Evolutionary conservation across 2,888 invertebrate species (phyloP).

Genomic region (Penaeus monodon): DNA sequence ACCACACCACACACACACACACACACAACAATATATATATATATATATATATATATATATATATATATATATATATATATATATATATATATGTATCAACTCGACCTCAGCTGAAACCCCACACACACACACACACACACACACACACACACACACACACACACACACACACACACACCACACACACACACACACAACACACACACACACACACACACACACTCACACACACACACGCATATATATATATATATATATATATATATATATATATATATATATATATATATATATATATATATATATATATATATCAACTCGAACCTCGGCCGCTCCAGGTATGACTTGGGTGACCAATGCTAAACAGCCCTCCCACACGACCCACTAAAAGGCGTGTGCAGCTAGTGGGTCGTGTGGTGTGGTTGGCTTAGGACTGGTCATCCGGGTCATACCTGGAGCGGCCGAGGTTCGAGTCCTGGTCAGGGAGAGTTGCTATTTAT

Average conservation of each 20-base stretch:
- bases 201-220: not conserved
- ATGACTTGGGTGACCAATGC: too few species aligned
- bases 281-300: constrained; percentile 13
- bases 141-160: not conserved
- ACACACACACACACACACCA: not conserved
- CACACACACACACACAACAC: not conserved
- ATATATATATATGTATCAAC: constrained; percentile 7
- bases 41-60: constrained; percentile 22
- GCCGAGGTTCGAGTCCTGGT: too few species aligned
- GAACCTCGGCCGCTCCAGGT: not conserved
- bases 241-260: constrained; percentile 8
- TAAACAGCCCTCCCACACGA: too few species aligned
- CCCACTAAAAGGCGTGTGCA: too few species aligned
- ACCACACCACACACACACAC: too few species aligned
- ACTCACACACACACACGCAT: not conserved
- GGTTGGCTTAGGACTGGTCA: too few species aligned
- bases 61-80: constrained; percentile 1
- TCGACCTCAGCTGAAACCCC: too few species aligned
- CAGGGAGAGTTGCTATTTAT: too few species aligned
- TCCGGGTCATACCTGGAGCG: too few species aligned
- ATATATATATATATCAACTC: not conserved
- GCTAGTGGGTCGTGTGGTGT: too few species aligned
- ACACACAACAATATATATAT: not conserved
- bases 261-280: constrained; percentile 21
- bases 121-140: not conserved